Conservation (phyloP, 64 coral and sea anemone genomes). For the Astreopora myriophthalma region DNA sequence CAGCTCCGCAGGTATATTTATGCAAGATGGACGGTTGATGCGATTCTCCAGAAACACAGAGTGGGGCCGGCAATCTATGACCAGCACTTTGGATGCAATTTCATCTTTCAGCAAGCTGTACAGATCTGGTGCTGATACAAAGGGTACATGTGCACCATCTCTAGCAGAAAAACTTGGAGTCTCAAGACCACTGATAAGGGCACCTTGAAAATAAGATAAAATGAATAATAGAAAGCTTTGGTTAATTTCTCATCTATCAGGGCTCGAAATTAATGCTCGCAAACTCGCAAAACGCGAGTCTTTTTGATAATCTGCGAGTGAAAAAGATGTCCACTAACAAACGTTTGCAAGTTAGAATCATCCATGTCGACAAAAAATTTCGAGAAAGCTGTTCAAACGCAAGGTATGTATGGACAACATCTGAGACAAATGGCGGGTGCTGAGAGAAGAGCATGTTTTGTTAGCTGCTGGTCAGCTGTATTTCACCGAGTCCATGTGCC, state of each 20-base stretch:
- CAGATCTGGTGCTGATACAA: constrained; percentile 49
- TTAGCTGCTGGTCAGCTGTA: too few species aligned
- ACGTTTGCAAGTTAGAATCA: not conserved
- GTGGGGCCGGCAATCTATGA: constrained; percentile 71
- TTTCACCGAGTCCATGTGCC: too few species aligned
- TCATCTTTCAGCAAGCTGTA: constrained; percentile 8
- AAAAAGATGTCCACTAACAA: not conserved
- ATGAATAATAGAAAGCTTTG: not conserved
- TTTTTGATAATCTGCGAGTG: not conserved
- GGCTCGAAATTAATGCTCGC: too few species aligned
- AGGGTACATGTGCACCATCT: not conserved
- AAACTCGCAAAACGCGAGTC: not conserved
- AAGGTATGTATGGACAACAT: too few species aligned
- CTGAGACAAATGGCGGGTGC: too few species aligned
- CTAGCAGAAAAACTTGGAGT: not conserved
- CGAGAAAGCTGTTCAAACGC: too few species aligned
- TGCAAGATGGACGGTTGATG: constrained; percentile 54
- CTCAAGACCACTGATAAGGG: not conserved
- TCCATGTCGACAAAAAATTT: not conserved
- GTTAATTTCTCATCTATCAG: not conserved
- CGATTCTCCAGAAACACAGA: constrained; percentile 48
- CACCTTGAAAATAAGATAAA: not conserved
- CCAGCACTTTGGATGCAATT: constrained; percentile 27
- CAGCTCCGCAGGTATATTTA: constrained; percentile 80
- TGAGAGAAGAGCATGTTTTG: too few species aligned